These are phyloP conservation scores for Marmota monax DNA, from an alignment of 2,113 vertebrate genomes.

Conservation along the genomic window DNA sequence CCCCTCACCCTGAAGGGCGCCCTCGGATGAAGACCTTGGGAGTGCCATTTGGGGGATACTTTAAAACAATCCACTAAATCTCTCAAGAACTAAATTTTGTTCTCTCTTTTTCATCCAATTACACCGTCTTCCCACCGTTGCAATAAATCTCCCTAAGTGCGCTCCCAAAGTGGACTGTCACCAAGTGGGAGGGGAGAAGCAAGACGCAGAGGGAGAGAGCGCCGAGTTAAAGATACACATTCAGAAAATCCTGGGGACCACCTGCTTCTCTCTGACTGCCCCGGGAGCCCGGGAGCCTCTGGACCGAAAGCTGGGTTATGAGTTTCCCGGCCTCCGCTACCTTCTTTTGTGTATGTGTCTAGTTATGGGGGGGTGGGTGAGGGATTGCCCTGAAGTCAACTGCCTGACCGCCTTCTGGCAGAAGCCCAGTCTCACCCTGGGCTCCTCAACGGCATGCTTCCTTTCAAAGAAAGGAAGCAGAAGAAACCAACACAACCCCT, in stretches of 20 bases:
- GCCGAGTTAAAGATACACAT: neutral
- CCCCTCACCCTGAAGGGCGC: neutral
- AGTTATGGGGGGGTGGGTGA: rapidly evolving
- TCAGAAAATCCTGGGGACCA: rapidly evolving
- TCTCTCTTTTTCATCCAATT: neutral
- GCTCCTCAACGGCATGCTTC: neutral
- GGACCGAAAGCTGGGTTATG: neutral
- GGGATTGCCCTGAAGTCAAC: neutral
- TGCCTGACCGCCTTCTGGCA: neutral
- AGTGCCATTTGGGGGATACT: neutral
- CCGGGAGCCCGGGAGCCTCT: neutral
- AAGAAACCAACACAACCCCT: neutral
- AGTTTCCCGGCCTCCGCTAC: neutral
- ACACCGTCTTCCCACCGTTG: neutral
- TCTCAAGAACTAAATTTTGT: neutral
- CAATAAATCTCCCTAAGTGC: neutral
- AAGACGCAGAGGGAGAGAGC: neutral
- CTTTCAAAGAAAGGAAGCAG: neutral
- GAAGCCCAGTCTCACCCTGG: neutral
- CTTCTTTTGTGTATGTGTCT: neutral
- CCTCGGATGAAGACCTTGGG: neutral
- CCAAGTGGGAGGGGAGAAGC: neutral
- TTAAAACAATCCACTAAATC: neutral
- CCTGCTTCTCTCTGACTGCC: neutral
- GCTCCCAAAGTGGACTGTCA: neutral